A percentile compares a stretch with the other conserved stretches of the same genome.
These are phyloP conservation scores for Dorcus parallelipipedus DNA, from an alignment of 2,888 invertebrate genomes.

Conservation along the genomic window DNA sequence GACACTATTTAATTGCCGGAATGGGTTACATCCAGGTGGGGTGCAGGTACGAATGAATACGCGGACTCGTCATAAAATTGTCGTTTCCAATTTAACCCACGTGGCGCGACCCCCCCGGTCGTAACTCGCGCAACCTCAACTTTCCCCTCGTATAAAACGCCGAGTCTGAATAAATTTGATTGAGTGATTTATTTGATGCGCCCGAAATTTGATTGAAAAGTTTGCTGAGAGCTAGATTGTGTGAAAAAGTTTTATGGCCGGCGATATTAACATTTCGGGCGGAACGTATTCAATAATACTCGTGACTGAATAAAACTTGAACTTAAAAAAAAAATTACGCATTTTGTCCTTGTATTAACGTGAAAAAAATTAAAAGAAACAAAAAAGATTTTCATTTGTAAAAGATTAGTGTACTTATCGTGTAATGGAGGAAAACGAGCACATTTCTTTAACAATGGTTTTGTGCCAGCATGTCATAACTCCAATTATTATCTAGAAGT, in stretches of 20 bases:
- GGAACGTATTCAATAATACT: too few species aligned
- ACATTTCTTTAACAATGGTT: too few species aligned
- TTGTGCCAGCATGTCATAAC: too few species aligned
- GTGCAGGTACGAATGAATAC: slow-evolving; percentile 14
- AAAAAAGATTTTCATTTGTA: too few species aligned
- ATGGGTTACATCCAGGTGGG: slow-evolving; percentile 23
- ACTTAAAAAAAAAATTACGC: too few species aligned
- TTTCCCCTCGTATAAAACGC: slow-evolving; percentile 13
- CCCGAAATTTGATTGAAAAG: slow-evolving; percentile 23
- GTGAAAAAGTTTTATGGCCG: not conserved
- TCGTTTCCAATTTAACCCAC: slow-evolving; percentile 25
- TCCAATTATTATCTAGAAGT: slow-evolving; percentile 2
- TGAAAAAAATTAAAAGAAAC: too few species aligned
- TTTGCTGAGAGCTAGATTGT: slow-evolving; percentile 4
- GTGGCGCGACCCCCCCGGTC: slow-evolving; percentile 20
- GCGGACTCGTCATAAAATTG: slow-evolving; percentile 25
- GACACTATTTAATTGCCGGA: slow-evolving; percentile 27
- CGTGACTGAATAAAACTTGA: too few species aligned
- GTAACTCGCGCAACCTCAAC: slow-evolving; percentile 20
- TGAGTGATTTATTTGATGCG: slow-evolving; percentile 19
- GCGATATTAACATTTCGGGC: not conserved
- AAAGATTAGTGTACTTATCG: too few species aligned
- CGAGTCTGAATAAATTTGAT: slow-evolving; percentile 25
- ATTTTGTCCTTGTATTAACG: too few species aligned
- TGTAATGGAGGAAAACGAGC: too few species aligned